These are phyloP conservation scores for Rhabdomys dilectus DNA, from an alignment of 2,113 vertebrate genomes.

Conservation along the genomic window DNA sequence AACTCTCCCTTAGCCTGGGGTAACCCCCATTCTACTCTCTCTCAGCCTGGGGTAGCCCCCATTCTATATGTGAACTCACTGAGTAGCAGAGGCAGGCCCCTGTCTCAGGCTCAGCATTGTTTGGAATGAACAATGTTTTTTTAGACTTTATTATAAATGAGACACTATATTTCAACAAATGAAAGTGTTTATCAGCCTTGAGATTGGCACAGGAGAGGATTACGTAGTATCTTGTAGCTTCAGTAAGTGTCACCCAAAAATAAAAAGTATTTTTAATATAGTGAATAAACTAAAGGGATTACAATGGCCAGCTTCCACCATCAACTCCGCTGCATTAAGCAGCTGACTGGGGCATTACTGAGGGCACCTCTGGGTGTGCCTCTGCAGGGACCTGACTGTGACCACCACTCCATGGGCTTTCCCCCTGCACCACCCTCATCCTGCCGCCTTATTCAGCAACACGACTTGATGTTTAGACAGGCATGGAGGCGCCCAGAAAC, in stretches of 20 bases:
- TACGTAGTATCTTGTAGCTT: background rate
- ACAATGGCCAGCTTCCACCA: background rate
- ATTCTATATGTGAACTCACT: background rate
- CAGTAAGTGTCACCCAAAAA: background rate
- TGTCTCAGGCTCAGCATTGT: background rate
- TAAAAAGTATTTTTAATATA: slow-evolving; percentile 36
- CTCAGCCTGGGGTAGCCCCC: background rate
- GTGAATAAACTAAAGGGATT: background rate
- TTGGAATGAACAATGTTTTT: background rate
- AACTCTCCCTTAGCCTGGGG: background rate
- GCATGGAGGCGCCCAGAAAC: background rate
- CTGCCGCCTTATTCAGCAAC: background rate
- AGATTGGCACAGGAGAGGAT: background rate
- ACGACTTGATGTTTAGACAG: background rate
- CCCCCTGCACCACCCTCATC: background rate
- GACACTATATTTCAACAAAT: slow-evolving; percentile 13
- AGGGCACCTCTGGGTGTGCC: background rate
- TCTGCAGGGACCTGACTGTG: background rate
- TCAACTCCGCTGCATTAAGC: background rate
- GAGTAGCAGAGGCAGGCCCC: background rate
- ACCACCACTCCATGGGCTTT: background rate
- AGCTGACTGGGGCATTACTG: background rate
- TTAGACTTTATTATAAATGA: background rate
- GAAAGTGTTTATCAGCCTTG: background rate
- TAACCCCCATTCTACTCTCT: background rate